Percentiles rank a stretch among this genome's conserved stretches.
These are phyloP conservation scores for Chroicocephalus ridibundus DNA, from an alignment of 2,113 vertebrate genomes.

Conservation along the genomic window DNA sequence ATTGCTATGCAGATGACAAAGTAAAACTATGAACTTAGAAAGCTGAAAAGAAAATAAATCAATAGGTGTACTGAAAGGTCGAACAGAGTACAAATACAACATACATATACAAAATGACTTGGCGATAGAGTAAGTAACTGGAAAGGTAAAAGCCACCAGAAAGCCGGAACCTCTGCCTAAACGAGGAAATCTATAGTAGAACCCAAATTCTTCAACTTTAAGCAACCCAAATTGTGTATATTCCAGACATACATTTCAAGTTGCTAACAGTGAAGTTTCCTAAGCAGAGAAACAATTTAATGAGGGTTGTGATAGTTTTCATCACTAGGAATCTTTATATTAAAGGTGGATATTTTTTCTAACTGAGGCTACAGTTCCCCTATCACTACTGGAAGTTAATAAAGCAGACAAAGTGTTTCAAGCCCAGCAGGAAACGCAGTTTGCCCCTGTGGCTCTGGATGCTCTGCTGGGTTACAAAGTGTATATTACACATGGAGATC, in stretches of 20 bases:
- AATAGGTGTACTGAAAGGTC: slow-evolving; percentile 14
- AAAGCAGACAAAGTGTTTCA: neutral
- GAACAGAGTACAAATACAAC: slow-evolving; percentile 5
- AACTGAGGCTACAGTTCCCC: neutral
- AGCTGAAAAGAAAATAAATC: slow-evolving; percentile 28
- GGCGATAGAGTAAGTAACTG: neutral
- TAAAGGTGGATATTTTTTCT: neutral
- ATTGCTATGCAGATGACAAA: neutral
- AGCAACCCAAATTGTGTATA: neutral
- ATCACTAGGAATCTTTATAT: neutral
- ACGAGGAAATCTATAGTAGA: neutral
- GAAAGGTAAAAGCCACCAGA: slow-evolving; percentile 1
- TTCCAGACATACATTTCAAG: neutral
- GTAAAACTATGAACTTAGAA: neutral
- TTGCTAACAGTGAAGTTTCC: neutral
- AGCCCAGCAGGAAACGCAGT: neutral
- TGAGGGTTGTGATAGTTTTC: neutral
- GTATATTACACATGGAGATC: neutral
- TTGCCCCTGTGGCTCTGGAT: neutral
- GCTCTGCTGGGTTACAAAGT: neutral
- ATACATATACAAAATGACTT: neutral
- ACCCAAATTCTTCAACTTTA: neutral
- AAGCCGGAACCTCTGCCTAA: neutral
- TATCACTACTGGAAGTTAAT: neutral
- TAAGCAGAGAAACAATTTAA: neutral